Evolutionary conservation across 2,113 vertebrate genomes (phyloP).

Genomic region (Campylomormyrus numenius): DNA sequence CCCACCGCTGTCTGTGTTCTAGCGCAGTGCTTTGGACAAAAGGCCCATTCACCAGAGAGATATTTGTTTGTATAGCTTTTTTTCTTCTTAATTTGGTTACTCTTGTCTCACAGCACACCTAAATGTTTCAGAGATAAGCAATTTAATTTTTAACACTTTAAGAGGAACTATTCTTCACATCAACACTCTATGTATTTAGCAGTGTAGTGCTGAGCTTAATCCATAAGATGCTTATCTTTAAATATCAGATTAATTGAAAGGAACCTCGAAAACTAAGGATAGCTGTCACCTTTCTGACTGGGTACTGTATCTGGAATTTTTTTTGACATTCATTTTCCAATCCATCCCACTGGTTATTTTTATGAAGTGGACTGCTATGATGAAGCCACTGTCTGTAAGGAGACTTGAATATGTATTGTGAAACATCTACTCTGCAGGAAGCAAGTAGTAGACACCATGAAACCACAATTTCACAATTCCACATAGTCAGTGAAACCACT

Average conservation of each 20-base stretch:
- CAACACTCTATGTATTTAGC: background rate
- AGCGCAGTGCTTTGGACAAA: background rate
- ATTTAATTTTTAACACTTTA: background rate
- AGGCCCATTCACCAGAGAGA: background rate
- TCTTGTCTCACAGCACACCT: background rate
- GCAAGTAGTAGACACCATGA: background rate
- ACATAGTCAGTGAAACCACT: background rate
- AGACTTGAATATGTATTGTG: background rate
- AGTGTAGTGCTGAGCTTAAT: background rate
- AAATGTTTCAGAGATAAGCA: background rate
- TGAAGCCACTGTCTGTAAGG: background rate
- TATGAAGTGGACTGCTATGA: background rate
- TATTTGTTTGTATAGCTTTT: background rate
- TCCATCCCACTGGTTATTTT: background rate
- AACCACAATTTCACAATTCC: background rate
- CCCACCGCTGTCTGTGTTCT: background rate
- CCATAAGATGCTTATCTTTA: background rate
- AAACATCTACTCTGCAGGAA: background rate
- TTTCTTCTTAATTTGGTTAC: background rate
- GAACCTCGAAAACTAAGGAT: background rate
- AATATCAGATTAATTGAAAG: background rate
- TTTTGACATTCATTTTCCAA: background rate
- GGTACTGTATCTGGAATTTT: background rate
- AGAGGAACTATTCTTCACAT: background rate
- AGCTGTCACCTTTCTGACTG: background rate